Conservation (phyloP, 1,140 invertebrate species). For the Lucilia sericata region DNA sequence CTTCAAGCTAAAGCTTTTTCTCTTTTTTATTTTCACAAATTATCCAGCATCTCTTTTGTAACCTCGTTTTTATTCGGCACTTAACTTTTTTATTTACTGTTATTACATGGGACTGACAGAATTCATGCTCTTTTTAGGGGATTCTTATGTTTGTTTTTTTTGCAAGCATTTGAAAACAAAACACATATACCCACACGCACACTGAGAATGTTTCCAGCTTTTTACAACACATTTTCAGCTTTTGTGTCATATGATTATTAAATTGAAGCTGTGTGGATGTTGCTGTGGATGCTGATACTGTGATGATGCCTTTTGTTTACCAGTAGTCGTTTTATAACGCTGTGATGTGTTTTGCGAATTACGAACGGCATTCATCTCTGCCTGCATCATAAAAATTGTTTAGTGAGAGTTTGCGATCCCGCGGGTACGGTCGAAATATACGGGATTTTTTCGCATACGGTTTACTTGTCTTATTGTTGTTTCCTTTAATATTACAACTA, state of each 20-base stretch:
- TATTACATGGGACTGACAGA: slow-evolving; percentile 2
- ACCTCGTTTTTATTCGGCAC: slow-evolving; percentile 3
- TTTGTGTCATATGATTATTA: not conserved
- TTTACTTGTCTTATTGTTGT: not conserved
- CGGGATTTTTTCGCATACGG: slow-evolving; percentile 54
- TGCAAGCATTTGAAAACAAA: not conserved
- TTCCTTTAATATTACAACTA: not conserved
- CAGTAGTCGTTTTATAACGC: not conserved
- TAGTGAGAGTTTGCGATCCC: slow-evolving; percentile 68
- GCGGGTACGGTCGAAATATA: slow-evolving; percentile 67
- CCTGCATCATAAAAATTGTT: slow-evolving; percentile 66
- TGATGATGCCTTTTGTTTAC: slow-evolving; percentile 13
- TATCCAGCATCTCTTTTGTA: not conserved
- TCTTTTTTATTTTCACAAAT: not conserved
- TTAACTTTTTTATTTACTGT: not conserved
- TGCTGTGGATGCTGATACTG: not conserved
- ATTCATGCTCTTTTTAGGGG: not conserved
- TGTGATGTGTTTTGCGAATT: slow-evolving; percentile 2
- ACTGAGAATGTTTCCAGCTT: not conserved
- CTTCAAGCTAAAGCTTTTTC: not conserved
- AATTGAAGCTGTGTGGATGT: not conserved
- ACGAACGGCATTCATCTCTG: slow-evolving; percentile 53
- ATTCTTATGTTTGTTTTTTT: not conserved
- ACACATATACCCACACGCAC: not conserved
- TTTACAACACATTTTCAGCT: not conserved